Evolutionary conservation across 1,140 invertebrate species (phyloP).

Genomic region (Pteromalus puparum): DNA sequence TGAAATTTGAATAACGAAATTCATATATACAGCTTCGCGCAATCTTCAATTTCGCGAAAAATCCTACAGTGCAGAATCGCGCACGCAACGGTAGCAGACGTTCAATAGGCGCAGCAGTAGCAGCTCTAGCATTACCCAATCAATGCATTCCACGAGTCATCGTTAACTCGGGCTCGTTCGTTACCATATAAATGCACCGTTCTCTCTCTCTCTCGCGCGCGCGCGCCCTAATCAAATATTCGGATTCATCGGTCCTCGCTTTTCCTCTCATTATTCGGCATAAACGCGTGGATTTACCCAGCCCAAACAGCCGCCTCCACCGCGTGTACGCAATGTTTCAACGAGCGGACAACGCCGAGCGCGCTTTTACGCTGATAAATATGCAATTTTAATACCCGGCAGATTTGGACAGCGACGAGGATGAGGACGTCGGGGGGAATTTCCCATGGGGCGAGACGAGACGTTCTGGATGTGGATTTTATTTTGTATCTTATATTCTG

Average conservation of each 20-base stretch:
- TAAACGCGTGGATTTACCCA: conserved; percentile 15
- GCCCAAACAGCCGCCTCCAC: background rate
- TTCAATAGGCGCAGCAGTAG: too few species aligned
- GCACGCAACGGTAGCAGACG: too few species aligned
- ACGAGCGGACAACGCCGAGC: background rate
- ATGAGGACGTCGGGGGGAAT: background rate
- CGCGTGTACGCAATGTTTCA: background rate
- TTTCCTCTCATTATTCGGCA: conserved; percentile 46
- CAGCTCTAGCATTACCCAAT: conserved; percentile 27
- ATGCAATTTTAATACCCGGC: conserved; percentile 16
- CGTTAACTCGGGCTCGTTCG: conserved; percentile 39
- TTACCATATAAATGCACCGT: conserved; percentile 42
- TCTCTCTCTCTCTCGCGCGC: background rate
- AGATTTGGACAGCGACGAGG: background rate
- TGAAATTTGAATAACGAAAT: conserved; percentile 40
- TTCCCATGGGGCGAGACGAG: conserved; percentile 6
- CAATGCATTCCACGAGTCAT: conserved; percentile 18
- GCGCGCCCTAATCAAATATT: conserved; percentile 45
- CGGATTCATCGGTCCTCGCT: conserved; percentile 25
- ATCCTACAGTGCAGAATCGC: conserved; percentile 70
- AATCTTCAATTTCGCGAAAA: conserved; percentile 97
- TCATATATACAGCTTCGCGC: background rate
- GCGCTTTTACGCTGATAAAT: conserved; percentile 20
- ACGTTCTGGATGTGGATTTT: background rate
- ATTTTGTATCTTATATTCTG: background rate